phyloP scores from a whole-genome alignment of 2,113 vertebrate species.

The Nannospalax galili region DNA sequence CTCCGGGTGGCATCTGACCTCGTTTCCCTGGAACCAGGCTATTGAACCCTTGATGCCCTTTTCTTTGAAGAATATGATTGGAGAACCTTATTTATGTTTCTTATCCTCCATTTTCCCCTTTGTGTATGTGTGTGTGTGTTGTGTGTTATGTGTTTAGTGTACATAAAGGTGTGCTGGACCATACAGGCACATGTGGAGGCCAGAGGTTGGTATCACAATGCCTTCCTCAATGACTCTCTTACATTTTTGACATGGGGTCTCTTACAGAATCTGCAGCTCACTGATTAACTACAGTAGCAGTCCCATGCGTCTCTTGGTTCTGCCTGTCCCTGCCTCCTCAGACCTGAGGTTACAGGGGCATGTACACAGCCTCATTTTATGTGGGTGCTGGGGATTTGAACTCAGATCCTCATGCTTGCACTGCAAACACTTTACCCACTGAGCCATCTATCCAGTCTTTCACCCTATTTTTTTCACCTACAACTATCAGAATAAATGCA shows the following conservation, averaged over 20 bases:
- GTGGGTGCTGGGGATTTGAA: not conserved
- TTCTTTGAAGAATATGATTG: slow-evolving; percentile 45
- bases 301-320: not conserved
- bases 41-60: slow-evolving; percentile 37
- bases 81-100: slow-evolving; percentile 16
- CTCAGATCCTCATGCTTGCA: not conserved
- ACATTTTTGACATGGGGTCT: not conserved
- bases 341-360: not conserved
- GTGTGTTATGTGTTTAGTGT: not conserved
- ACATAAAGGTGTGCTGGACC: not conserved
- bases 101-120: not conserved
- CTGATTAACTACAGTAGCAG: not conserved
- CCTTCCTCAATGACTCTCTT: not conserved
- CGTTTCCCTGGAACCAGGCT: not conserved
- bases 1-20: not conserved
- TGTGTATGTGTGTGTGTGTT: not conserved
- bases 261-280: not conserved
- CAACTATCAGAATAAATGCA: not conserved
- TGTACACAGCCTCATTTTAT: not conserved
- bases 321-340: not conserved
- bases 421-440: not conserved
- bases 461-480: not conserved
- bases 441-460: not conserved
- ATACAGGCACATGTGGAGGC: not conserved
- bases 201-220: not conserved